Percentiles rank a stretch among this genome's conserved stretches.
These are phyloP conservation scores for Lacerta bilineata DNA, from an alignment of 2,797 vertebrate genomes.

Conservation along the genomic window DNA sequence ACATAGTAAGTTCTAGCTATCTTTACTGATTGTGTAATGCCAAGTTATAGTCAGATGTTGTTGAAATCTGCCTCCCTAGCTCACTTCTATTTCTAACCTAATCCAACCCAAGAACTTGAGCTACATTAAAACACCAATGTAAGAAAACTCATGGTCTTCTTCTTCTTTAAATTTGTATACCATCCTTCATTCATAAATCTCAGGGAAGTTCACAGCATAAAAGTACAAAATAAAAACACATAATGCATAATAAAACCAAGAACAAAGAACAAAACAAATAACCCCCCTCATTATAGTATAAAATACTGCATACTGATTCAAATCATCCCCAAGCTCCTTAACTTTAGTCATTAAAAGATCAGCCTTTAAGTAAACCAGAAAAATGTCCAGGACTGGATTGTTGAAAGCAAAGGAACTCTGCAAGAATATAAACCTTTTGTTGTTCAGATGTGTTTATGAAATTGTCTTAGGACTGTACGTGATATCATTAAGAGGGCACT, in stretches of 20 bases:
- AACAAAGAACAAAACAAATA: no score
- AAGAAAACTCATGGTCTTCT: background rate
- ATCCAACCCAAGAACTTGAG: background rate
- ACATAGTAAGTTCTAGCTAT: background rate
- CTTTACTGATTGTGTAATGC: background rate
- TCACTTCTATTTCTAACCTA: background rate
- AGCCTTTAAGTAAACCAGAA: background rate
- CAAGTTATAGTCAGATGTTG: background rate
- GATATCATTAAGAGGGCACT: background rate
- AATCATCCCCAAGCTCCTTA: background rate
- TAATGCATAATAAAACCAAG: no score
- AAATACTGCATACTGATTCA: background rate
- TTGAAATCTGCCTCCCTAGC: background rate
- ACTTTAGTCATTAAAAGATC: background rate
- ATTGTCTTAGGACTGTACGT: background rate
- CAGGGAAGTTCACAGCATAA: no score
- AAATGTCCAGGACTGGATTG: background rate
- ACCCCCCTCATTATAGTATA: background rate
- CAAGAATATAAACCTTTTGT: background rate
- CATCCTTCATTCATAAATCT: no score
- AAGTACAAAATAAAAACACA: no score
- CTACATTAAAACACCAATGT: background rate
- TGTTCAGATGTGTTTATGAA: background rate
- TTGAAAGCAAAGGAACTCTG: background rate
- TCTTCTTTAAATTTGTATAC: no score